A percentile compares a stretch with the other conserved stretches of the same genome.
Evolutionary conservation across 2,113 vertebrate genomes (phyloP).

Genomic region (Triplophysa siluroides): DNA sequence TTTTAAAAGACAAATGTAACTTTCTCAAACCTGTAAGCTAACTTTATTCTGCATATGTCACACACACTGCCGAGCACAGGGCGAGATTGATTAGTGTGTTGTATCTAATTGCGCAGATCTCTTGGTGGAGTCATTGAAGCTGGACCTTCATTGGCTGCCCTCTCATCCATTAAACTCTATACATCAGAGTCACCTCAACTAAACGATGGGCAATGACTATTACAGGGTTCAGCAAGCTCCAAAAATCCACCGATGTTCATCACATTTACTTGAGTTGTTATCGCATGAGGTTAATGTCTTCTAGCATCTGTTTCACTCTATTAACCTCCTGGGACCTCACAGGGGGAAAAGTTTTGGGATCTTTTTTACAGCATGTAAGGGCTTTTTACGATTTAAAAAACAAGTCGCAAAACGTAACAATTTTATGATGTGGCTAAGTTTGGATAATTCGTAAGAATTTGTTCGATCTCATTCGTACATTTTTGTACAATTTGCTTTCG

Average conservation of each 20-base stretch:
- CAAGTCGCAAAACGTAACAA: too few relatives aligned
- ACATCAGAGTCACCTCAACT: constrained; percentile 19
- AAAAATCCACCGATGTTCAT: constrained; percentile 10
- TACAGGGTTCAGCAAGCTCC: constrained; percentile 25
- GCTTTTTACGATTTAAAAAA: too few relatives aligned
- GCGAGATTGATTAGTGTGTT: constrained; percentile 11
- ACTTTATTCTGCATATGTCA: constrained; percentile 1
- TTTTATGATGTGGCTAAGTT: too few relatives aligned
- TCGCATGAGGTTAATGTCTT: not conserved
- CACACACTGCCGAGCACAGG: not conserved
- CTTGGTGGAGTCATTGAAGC: constrained; percentile 26
- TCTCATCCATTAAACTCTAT: constrained; percentile 15
- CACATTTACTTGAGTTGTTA: constrained; percentile 16
- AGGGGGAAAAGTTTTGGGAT: not conserved
- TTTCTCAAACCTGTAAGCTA: not conserved
- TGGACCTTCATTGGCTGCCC: constrained; percentile 10
- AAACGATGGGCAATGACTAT: constrained; percentile 39
- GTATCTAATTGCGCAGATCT: constrained; percentile 7
- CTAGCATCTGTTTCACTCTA: not conserved
- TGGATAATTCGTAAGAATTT: too few relatives aligned
- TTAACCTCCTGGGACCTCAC: not conserved
- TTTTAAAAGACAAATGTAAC: not conserved
- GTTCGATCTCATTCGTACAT: too few relatives aligned
- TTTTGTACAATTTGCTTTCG: too few relatives aligned
- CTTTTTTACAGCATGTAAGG: not conserved